Conservation (phyloP, 2,888 invertebrate genomes). For the Thelaira solivaga region DNA sequence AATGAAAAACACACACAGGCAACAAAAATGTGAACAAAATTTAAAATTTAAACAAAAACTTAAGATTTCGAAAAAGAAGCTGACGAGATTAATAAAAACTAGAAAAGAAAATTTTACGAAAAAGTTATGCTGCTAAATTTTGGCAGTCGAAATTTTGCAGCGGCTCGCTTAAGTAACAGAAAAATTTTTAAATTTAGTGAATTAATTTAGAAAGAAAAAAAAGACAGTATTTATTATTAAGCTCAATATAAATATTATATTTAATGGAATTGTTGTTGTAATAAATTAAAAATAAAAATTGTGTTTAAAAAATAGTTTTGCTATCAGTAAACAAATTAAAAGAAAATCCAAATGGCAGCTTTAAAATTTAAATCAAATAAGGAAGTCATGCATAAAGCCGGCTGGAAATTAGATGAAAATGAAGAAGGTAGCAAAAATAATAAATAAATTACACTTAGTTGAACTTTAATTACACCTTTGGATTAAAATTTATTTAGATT, state of each 20-base stretch:
- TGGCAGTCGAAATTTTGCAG: conserved; percentile 64
- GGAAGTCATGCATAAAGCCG: conserved; percentile 72
- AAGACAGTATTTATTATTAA: neutral
- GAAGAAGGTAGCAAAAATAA: conserved; percentile 69
- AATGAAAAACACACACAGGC: too few species aligned
- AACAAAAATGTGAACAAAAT: conserved; percentile 35
- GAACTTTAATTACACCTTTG: too few species aligned
- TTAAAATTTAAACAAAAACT: conserved; percentile 16
- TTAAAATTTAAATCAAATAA: conserved; percentile 57
- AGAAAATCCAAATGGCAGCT: conserved; percentile 60
- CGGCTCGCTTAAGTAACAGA: conserved; percentile 60
- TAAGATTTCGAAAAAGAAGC: conserved; percentile 23
- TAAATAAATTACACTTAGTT: too few species aligned
- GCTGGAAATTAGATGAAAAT: conserved; percentile 73
- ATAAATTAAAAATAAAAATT: neutral
- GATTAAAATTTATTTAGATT: too few species aligned
- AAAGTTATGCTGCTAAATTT: conserved; percentile 30
- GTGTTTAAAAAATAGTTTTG: neutral
- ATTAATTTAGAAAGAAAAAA: neutral
- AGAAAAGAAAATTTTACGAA: conserved; percentile 33
- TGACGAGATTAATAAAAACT: conserved; percentile 2
- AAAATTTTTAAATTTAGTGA: conserved; percentile 18
- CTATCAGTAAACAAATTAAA: neutral
- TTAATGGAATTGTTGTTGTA: neutral
- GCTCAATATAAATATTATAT: neutral